A percentile compares a stretch with the other conserved stretches of the same genome.
phyloP scores from a whole-genome alignment of 1,140 invertebrate species.

The Delia radicum region DNA sequence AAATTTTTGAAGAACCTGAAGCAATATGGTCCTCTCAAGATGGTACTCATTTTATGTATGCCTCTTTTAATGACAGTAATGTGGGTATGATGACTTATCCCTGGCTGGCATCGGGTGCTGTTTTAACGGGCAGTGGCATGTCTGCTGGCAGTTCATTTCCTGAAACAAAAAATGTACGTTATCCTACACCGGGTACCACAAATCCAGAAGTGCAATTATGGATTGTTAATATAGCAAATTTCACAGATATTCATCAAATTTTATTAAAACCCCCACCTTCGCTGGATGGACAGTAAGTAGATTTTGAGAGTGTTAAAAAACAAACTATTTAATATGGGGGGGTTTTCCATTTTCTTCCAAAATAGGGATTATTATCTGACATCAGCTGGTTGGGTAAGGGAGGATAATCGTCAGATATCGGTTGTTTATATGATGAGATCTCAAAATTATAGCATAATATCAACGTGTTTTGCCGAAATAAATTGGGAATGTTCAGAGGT shows the following conservation, averaged over 20 bases:
- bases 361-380: slow-evolving; percentile 93
- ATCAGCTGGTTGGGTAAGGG: slow-evolving; percentile 82
- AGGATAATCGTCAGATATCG: slow-evolving; percentile 68
- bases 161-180: slow-evolving; percentile 72
- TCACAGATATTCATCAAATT: slow-evolving; percentile 62
- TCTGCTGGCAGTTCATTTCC: slow-evolving; percentile 63
- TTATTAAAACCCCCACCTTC: slow-evolving; percentile 69
- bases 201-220: slow-evolving; percentile 81
- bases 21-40: slow-evolving; percentile 83
- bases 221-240: slow-evolving; percentile 74
- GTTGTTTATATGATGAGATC: slow-evolving; percentile 89
- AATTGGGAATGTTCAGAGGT: slow-evolving; percentile 84
- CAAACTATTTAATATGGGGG: slow-evolving; percentile 9
- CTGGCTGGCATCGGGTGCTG: slow-evolving; percentile 65
- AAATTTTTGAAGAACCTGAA: slow-evolving; percentile 71
- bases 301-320: no score
- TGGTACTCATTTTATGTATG: slow-evolving; percentile 79
- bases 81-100: slow-evolving; percentile 76
- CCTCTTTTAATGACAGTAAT: slow-evolving; percentile 82
- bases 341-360: not conserved
- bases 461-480: slow-evolving; percentile 70
- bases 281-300: slow-evolving; percentile 70
- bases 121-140: slow-evolving; percentile 56
- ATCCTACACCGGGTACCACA: slow-evolving; percentile 79
- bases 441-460: slow-evolving; percentile 82